A percentile compares a stretch with the other conserved stretches of the same genome.
phyloP scores from a whole-genome alignment of 2,797 vertebrate species.

The Rhadinocentrus ornatus region DNA sequence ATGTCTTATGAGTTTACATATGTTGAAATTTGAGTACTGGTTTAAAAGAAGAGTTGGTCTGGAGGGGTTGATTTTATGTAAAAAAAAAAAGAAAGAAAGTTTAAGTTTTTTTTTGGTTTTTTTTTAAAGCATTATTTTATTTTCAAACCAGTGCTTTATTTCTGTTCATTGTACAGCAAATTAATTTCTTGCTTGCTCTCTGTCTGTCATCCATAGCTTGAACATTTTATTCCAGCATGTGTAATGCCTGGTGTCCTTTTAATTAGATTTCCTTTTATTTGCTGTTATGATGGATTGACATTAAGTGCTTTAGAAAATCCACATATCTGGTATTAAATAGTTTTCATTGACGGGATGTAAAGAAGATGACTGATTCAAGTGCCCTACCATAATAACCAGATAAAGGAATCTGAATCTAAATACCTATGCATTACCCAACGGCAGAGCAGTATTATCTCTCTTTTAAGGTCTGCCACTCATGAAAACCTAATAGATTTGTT shows the following conservation, averaged over 20 bases:
- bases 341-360: conserved; percentile 30
- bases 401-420: too few relatives aligned
- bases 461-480: conserved; percentile 18
- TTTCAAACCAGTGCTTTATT: conserved; percentile 30
- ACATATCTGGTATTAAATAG: conserved; percentile 24
- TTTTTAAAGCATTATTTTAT: conserved; percentile 18
- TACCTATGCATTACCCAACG: conserved; percentile 48
- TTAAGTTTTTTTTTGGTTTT: not conserved
- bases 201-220: not conserved
- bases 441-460: conserved; percentile 29
- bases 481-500: conserved; percentile 19
- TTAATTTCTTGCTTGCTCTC: conserved; percentile 16
- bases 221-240: conserved; percentile 11
- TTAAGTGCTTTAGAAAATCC: conserved; percentile 32
- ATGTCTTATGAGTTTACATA: conserved; percentile 18
- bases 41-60: conserved; percentile 7
- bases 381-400: conserved; percentile 19
- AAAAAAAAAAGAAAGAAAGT: not conserved
- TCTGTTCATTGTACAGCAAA: conserved; percentile 26
- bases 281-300: conserved; percentile 27
- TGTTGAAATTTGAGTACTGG: not conserved
- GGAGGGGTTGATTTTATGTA: not conserved
- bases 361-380: conserved; percentile 6
- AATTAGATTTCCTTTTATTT: conserved; percentile 27
- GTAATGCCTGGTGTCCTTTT: conserved; percentile 14